These are phyloP conservation scores for Bolborhynchus lineola DNA, from an alignment of 2,113 vertebrate species.

Conservation along the genomic window DNA sequence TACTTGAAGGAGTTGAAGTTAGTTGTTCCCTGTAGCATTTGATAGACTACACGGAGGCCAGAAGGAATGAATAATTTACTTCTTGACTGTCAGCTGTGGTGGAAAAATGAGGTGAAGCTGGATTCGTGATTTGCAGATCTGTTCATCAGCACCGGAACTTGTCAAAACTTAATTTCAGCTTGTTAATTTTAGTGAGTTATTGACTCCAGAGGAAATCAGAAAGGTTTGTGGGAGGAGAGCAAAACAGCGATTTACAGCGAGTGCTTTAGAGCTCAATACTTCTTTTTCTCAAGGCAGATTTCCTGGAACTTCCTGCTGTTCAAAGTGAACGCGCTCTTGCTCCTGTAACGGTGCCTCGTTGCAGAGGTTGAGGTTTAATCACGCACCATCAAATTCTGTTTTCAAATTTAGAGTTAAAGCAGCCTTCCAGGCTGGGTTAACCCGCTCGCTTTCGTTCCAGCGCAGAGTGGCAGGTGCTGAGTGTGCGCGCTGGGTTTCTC, in stretches of 20 bases:
- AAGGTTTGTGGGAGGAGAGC: conserved; percentile 34
- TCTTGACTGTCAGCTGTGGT: conserved; percentile 23
- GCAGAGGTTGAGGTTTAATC: conserved; percentile 16
- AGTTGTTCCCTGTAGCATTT: conserved; percentile 33
- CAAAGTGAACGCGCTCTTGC: background rate
- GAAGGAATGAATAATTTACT: conserved; percentile 56
- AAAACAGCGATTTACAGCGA: conserved; percentile 27
- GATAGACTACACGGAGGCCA: conserved; percentile 38
- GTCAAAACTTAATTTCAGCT: conserved; percentile 64
- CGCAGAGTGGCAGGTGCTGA: conserved; percentile 7
- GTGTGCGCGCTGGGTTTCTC: background rate
- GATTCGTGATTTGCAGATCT: conserved; percentile 48
- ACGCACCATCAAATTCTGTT: conserved; percentile 31
- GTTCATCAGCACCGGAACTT: conserved; percentile 52
- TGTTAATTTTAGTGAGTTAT: conserved; percentile 64
- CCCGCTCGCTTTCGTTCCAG: background rate
- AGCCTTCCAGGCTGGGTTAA: background rate
- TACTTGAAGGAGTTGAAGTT: background rate
- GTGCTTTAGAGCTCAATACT: background rate
- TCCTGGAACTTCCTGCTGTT: background rate
- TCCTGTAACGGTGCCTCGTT: background rate
- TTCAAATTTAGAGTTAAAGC: conserved; percentile 19
- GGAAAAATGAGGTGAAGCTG: conserved; percentile 44
- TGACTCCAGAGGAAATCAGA: conserved; percentile 56
- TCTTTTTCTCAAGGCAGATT: background rate